These are phyloP conservation scores for Onychostruthus taczanowskii DNA, from an alignment of 2,113 vertebrate genomes.

Conservation along the genomic window DNA sequence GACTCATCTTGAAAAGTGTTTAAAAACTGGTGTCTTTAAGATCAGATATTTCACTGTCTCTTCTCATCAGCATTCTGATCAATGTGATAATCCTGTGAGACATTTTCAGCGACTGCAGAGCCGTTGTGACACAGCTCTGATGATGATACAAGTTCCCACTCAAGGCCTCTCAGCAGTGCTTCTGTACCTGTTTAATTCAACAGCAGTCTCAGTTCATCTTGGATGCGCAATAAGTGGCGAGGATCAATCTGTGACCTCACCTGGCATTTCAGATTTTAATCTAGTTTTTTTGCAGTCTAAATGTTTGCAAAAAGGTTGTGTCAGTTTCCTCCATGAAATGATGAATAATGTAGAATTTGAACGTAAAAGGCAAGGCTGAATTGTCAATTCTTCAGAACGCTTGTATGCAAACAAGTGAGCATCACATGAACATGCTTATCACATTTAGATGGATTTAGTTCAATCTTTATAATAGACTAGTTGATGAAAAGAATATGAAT, in stretches of 20 bases:
- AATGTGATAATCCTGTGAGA: not conserved
- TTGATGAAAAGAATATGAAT: not conserved
- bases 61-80: conserved; percentile 2
- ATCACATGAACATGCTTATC: not conserved
- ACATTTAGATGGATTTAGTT: not conserved
- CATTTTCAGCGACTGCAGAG: not conserved
- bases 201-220: not conserved
- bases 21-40: not conserved
- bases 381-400: conserved; percentile 5
- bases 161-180: not conserved
- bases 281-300: conserved; percentile 7
- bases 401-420: not conserved
- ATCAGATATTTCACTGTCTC: not conserved
- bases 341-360: conserved; percentile 35
- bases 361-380: not conserved
- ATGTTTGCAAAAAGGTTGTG: conserved; percentile 60
- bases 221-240: not conserved
- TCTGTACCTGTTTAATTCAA: conserved; percentile 41
- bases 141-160: not conserved
- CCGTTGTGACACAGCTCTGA: not conserved
- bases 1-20: not conserved
- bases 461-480: not conserved
- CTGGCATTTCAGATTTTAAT: conserved; percentile 62
- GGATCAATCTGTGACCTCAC: conserved; percentile 51
- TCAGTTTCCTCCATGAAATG: conserved; percentile 41